A percentile compares a stretch with the other conserved stretches of the same genome.
Evolutionary conservation across 1,140 invertebrate genomes (phyloP).

Genomic region (Rhagoletis pomonella): DNA sequence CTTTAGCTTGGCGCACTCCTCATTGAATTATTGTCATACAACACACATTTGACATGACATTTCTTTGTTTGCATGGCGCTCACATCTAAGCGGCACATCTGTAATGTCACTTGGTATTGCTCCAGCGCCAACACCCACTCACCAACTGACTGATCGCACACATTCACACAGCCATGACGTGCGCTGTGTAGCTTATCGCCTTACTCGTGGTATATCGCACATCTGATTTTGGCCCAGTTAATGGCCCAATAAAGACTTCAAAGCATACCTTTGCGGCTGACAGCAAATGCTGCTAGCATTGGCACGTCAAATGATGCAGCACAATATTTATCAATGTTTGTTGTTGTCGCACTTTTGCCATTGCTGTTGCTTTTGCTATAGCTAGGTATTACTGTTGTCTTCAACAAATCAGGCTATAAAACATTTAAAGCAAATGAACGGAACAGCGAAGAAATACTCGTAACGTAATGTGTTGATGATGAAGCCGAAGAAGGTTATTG

Average conservation of each 20-base stretch:
- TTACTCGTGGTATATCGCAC: conserved; percentile 20
- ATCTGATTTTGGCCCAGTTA: conserved; percentile 51
- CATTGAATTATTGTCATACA: conserved; percentile 45
- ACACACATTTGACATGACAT: conserved; percentile 42
- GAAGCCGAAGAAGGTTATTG: conserved; percentile 40
- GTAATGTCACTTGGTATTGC: neutral
- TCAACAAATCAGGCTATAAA: conserved; percentile 47
- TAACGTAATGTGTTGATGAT: neutral
- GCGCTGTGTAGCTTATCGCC: neutral
- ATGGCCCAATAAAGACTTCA: conserved; percentile 52
- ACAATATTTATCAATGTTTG: conserved; percentile 42
- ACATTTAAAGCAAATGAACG: neutral
- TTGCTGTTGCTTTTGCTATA: neutral
- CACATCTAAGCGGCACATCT: conserved; percentile 42
- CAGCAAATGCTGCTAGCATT: conserved; percentile 28
- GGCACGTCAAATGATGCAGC: conserved; percentile 48
- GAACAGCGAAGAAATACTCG: neutral
- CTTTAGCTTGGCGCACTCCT: conserved; percentile 27
- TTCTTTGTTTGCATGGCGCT: conserved; percentile 29
- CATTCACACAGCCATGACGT: neutral
- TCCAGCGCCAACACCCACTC: conserved; percentile 39
- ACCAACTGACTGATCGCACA: conserved; percentile 1
- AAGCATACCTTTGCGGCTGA: conserved; percentile 46
- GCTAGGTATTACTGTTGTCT: conserved; percentile 35
- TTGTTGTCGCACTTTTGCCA: neutral